Evolutionary conservation across 2,113 vertebrate genomes (phyloP).

Genomic region (Lophius piscatorius): DNA sequence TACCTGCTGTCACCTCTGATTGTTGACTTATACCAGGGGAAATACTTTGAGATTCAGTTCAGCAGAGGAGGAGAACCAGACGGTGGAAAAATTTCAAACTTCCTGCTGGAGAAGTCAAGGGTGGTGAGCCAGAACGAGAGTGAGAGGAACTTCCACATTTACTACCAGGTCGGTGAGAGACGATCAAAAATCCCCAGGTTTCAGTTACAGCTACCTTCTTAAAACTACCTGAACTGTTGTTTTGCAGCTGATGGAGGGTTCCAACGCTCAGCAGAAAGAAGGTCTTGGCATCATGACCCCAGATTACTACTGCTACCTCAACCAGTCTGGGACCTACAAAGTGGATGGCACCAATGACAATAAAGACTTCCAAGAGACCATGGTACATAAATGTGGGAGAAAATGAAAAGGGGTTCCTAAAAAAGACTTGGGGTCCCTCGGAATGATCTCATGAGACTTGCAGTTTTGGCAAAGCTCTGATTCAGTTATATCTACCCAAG

Average conservation of each 20-base stretch:
- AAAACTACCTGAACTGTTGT: constrained; percentile 19
- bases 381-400: constrained; percentile 78
- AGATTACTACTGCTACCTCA: constrained; percentile 95
- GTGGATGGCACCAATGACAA: constrained; percentile 93
- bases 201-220: not conserved
- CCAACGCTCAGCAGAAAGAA: constrained; percentile 87
- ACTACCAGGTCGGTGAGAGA: constrained; percentile 88
- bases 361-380: constrained; percentile 90
- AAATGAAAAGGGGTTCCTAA: not conserved
- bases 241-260: constrained; percentile 89
- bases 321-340: constrained; percentile 93
- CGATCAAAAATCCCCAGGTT: too few relatives aligned
- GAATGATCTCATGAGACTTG: too few relatives aligned
- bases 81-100: constrained; percentile 97
- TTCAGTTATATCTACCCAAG: too few relatives aligned
- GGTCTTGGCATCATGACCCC: constrained; percentile 91
- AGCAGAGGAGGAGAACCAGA: constrained; percentile 95
- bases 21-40: constrained; percentile 81
- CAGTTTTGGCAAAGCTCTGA: too few relatives aligned
- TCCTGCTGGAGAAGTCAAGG: constrained; percentile 94
- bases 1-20: not conserved
- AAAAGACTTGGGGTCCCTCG: too few relatives aligned
- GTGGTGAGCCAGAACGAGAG: constrained; percentile 95
- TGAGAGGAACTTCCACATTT: constrained; percentile 97
- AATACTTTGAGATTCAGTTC: constrained; percentile 99